A percentile compares a stretch with the other conserved stretches of the same genome.
Evolutionary conservation across 2,888 invertebrate genomes (phyloP).

Genomic region (Sinelater perroti): DNA sequence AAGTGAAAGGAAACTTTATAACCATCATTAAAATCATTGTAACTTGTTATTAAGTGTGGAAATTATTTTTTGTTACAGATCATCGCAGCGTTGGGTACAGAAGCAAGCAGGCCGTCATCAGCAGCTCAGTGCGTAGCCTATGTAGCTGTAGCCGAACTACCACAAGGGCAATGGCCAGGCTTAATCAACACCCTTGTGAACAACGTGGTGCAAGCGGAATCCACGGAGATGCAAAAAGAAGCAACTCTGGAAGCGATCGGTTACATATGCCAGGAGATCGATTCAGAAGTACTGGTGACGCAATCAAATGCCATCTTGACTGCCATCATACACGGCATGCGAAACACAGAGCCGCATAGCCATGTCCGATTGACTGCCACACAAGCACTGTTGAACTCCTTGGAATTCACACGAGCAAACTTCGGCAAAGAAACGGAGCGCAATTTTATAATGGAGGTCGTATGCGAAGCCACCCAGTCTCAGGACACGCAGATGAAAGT

Average conservation of each 20-base stretch:
- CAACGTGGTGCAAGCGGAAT: conserved; percentile 87
- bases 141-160: conserved; percentile 96
- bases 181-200: conserved; percentile 86
- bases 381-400: conserved; percentile 93
- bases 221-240: conserved; percentile 95
- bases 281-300: conserved; percentile 88
- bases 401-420: conserved; percentile 98
- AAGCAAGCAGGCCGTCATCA: conserved; percentile 92
- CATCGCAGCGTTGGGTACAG: conserved; percentile 92
- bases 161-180: conserved; percentile 91
- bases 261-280: conserved; percentile 98
- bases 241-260: conserved; percentile 98
- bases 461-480: conserved; percentile 98
- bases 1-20: too few species aligned
- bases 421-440: conserved; percentile 97
- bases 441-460: conserved; percentile 98
- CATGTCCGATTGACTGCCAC: conserved; percentile 97
- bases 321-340: conserved; percentile 99
- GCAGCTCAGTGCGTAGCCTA: conserved; percentile 99
- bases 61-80: conserved; percentile 73
- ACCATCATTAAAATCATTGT: too few species aligned
- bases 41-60: background rate
- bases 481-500: conserved; percentile 91
- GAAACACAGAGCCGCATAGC: conserved; percentile 90
- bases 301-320: conserved; percentile 97